phyloP scores from a whole-genome alignment of 2,888 invertebrate genomes.

The Protodeltote pygarga region DNA sequence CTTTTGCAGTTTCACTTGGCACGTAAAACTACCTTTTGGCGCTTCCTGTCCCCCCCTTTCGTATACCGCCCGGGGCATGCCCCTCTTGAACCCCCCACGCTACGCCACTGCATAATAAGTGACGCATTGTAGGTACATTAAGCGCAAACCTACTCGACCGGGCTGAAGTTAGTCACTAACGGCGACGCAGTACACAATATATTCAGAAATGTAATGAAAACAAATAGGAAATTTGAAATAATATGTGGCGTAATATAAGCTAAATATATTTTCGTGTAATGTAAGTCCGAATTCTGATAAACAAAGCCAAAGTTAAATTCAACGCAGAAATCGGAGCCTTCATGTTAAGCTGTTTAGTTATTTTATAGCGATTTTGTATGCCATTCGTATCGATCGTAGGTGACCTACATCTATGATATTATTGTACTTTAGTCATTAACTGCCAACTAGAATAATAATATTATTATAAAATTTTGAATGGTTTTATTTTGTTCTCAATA shows the following conservation, averaged over 20 bases:
- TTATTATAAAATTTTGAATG: constrained; percentile 39
- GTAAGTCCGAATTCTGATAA: constrained; percentile 58
- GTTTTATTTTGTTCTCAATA: constrained; percentile 46
- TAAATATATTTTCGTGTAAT: constrained; percentile 38
- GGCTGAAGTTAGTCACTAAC: no score
- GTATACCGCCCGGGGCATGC: no score
- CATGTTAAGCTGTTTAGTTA: constrained; percentile 56
- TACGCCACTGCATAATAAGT: no score
- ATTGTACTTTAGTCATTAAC: constrained; percentile 74
- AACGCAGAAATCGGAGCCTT: constrained; percentile 56
- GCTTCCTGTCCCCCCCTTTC: no score
- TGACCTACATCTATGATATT: constrained; percentile 67
- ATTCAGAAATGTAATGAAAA: no score
- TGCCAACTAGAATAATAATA: constrained; percentile 74
- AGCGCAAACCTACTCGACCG: no score
- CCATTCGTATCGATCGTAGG: constrained; percentile 73
- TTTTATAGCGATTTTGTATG: constrained; percentile 70
- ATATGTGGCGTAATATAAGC: constrained; percentile 23
- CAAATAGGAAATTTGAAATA: no score
- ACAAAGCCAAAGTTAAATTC: constrained; percentile 71
- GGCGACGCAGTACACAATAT: no score
- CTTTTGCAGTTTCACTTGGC: background rate
- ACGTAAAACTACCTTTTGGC: no score
- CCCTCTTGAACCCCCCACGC: no score
- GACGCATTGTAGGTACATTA: no score